Evolutionary conservation across 2,888 invertebrate species (phyloP), one percentile per base, ranked within the genome.

Genomic region (Rhabditophanes sp.): DNA sequence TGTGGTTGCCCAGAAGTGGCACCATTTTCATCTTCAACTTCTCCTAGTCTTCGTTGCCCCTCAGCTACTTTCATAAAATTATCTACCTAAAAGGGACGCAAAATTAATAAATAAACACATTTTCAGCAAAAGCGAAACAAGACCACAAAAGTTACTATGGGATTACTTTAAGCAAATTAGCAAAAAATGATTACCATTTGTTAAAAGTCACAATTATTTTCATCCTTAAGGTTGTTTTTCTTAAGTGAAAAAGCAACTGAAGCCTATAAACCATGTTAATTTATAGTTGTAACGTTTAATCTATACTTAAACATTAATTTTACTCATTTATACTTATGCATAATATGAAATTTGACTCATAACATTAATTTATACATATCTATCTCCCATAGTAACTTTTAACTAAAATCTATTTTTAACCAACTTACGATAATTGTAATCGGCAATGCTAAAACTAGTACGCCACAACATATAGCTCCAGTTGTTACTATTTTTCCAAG

Each of bases 31-130:
- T n/a, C n/a, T n/a, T n/a, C n/a, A n/a, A n/a, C n/a, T n/a, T n/a
- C n/a, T n/a, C 23, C 42, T 16, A 37, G 44, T 4, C 23, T 28
- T 6, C 54, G 37, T 31, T 54, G 53, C 6, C 46, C 48, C 33
- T 54, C 54, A 19, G 54, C 53, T 3, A 54, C 56, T 35, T 54
- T 56, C 54, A 56, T 56, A 44, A 56, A 56, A 39, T 56, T 56
- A 42, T 56, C 56, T 24, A 56, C 56, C 53, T 55, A 38, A 17
- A 46, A 40, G 17, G 9, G 17, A 12, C 14, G 14, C 30, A 32
- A 32, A 24, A 21, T 11, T 9, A 32, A 32, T 9, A 9, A 2
- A 5, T n/a, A 8, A n/a, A 24, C 18, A 16, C 18, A 30, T 15
- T 14, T 15, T 17, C 30, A 2, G n/a, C 18, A 24, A 30, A 30